Conservation (phyloP, 2,113 vertebrate genomes). For the Tetraodon nigroviridis region DNA sequence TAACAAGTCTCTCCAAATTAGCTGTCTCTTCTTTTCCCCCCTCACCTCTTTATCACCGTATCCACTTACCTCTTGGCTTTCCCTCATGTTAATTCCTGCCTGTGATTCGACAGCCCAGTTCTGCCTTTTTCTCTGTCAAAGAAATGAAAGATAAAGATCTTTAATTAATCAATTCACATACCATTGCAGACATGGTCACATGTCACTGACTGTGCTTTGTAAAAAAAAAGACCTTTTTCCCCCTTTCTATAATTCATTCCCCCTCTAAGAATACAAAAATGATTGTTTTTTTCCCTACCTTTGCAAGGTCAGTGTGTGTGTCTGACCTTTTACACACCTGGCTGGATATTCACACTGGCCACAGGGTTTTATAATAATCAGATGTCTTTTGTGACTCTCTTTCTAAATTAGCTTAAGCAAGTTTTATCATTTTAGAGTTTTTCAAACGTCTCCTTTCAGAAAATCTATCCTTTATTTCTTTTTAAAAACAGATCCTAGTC, state of each 20-base stretch:
- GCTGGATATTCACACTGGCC: slow-evolving; percentile 3
- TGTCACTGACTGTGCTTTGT: slow-evolving; percentile 26
- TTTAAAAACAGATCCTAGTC: too few relatives aligned
- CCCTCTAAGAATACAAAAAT: slow-evolving; percentile 28
- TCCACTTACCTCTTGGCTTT: slow-evolving; percentile 20
- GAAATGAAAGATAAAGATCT: slow-evolving; percentile 65
- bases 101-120: slow-evolving; percentile 22
- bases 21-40: slow-evolving; percentile 21
- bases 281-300: slow-evolving; percentile 13
- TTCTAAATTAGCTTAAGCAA: background rate
- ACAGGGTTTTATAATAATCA: background rate
- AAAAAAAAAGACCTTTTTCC: slow-evolving; percentile 27
- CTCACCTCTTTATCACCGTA: slow-evolving; percentile 23
- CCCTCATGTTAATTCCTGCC: slow-evolving; percentile 21
- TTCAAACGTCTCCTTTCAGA: too few relatives aligned
- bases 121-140: slow-evolving; percentile 39
- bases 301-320: slow-evolving; percentile 15
- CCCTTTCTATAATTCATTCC: slow-evolving; percentile 50
- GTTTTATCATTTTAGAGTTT: background rate
- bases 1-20: too few relatives aligned
- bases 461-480: too few relatives aligned
- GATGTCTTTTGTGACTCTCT: background rate
- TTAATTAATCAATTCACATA: slow-evolving; percentile 69
- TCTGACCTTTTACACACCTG: slow-evolving; percentile 18
- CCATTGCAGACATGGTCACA: slow-evolving; percentile 44